A percentile compares a stretch with the other conserved stretches of the same genome.
These are phyloP conservation scores for Apis laboriosa DNA, from an alignment of 1,140 invertebrate genomes.

Conservation along the genomic window DNA sequence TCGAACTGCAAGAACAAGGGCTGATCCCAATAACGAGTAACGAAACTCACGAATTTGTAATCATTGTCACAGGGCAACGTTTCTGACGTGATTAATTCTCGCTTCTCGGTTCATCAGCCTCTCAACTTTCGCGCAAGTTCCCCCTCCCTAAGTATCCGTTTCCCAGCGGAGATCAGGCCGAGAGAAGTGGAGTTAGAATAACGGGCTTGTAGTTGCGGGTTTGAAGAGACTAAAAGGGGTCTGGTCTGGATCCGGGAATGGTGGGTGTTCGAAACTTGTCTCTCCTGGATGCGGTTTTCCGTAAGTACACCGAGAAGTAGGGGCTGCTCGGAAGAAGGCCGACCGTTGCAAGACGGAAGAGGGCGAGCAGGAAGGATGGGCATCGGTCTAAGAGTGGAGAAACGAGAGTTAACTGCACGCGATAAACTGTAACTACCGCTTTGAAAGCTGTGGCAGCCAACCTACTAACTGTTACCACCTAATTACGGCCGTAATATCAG, in stretches of 20 bases:
- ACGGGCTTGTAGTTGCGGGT: conserved; percentile 52
- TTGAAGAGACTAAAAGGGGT: conserved; percentile 49
- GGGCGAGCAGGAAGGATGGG: conserved; percentile 1
- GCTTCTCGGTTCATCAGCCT: conserved; percentile 64
- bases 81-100: conserved; percentile 71
- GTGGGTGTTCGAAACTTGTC: conserved; percentile 63
- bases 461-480: conserved; percentile 67
- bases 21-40: not conserved
- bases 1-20: not conserved
- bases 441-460: conserved; percentile 51
- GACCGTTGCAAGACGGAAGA: not conserved
- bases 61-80: not conserved
- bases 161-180: conserved; percentile 49
- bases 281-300: conserved; percentile 64
- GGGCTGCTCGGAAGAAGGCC: conserved; percentile 41
- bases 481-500: conserved; percentile 63
- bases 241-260: conserved; percentile 31
- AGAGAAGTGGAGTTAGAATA: conserved; percentile 65
- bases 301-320: conserved; percentile 55
- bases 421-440: conserved; percentile 67
- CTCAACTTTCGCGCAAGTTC: conserved; percentile 65
- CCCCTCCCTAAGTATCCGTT: conserved; percentile 60
- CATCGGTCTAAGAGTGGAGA: conserved; percentile 26
- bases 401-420: conserved; percentile 60
- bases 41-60: not conserved